Percentiles rank a stretch among this genome's conserved stretches.
Conservation (phyloP, 92 coral and sea anemone species). For the Parazoanthus atlanticus region DNA sequence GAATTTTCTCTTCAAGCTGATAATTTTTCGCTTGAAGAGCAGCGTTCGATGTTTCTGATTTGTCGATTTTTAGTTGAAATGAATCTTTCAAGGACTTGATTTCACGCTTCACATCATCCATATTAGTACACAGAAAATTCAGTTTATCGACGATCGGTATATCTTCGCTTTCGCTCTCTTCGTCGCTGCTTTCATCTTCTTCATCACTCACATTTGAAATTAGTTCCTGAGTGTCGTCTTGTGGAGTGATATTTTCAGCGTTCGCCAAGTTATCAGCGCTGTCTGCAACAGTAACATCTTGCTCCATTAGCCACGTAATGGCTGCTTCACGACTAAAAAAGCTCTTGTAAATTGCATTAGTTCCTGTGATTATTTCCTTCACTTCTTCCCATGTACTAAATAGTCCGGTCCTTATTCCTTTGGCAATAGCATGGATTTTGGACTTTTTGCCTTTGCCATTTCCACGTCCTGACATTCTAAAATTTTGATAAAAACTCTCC, state of each 20-base stretch:
- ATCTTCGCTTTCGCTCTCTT: background rate
- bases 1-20: constrained; percentile 8
- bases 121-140: background rate
- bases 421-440: constrained; percentile 2
- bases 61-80: too few species aligned
- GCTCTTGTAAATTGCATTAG: background rate
- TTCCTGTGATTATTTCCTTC: constrained; percentile 6
- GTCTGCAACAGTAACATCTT: too few species aligned
- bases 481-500: background rate
- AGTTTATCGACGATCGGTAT: background rate
- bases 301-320: background rate
- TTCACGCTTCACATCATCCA: background rate
- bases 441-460: background rate
- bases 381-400: constrained; percentile 15
- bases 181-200: background rate
- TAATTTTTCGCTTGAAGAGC: background rate
- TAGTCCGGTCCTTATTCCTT: constrained; percentile 3
- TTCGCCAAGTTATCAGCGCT: too few species aligned
- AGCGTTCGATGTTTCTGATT: too few species aligned
- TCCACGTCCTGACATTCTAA: background rate
- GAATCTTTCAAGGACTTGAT: constrained; percentile 5
- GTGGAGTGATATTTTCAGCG: background rate
- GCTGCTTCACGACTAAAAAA: constrained; percentile 6
- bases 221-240: background rate
- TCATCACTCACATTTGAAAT: background rate